Conservation (phyloP, 2,888 invertebrate genomes). For the Liopterus haemorrhoidalis region DNA sequence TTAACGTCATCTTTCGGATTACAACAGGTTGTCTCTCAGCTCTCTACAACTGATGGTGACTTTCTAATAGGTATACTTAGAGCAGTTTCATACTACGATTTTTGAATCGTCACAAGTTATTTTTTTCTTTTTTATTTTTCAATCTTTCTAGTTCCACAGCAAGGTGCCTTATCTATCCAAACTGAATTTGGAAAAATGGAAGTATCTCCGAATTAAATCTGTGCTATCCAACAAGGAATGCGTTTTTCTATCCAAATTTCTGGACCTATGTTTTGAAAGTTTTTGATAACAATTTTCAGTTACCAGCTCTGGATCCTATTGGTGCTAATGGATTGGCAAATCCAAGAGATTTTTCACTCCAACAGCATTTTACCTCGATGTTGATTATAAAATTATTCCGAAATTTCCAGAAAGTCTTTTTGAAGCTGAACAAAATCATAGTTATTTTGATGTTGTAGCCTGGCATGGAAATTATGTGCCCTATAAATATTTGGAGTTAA, state of each 20-base stretch:
- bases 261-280: conserved; percentile 90
- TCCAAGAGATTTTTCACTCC: conserved; percentile 92
- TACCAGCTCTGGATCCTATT: conserved; percentile 94
- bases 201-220: conserved; percentile 89
- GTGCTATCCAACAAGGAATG: conserved; percentile 94
- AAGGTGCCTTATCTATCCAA: conserved; percentile 72
- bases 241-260: conserved; percentile 74
- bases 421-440: conserved; percentile 75
- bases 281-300: conserved; percentile 85
- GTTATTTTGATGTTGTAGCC: conserved; percentile 95
- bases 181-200: conserved; percentile 90
- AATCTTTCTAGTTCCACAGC: conserved; percentile 73
- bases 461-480: conserved; percentile 99
- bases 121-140: too few species aligned
- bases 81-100: not conserved
- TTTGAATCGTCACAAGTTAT: not conserved
- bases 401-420: conserved; percentile 92
- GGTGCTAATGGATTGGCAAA: conserved; percentile 97
- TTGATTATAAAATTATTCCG: conserved; percentile 64
- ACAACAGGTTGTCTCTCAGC: too few species aligned
- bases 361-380: conserved; percentile 70
- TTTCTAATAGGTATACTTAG: conserved; percentile 85
- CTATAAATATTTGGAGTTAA: conserved; percentile 87
- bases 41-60: conserved; percentile 97
- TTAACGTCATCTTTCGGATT: too few species aligned